Conservation (phyloP, 2,113 vertebrate genomes). For the Gymnorhina tibicen region DNA sequence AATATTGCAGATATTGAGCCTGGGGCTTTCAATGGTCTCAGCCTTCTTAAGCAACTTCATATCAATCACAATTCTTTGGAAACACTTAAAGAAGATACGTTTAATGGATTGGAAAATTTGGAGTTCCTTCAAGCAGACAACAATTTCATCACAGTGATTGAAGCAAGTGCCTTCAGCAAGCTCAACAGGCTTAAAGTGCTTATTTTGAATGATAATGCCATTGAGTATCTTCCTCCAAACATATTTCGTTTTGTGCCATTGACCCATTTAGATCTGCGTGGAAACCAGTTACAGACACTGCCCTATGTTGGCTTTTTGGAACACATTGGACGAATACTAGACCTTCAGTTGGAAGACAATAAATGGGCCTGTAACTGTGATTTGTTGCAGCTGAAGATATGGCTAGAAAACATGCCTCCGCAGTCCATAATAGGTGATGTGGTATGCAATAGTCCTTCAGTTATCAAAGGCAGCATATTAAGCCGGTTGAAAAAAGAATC, state of each 20-base stretch:
- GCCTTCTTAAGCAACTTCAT: conserved; percentile 91
- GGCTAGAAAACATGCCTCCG: conserved; percentile 96
- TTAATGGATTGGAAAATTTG: conserved; percentile 91
- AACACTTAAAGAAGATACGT: conserved; percentile 92
- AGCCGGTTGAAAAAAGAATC: conserved; percentile 87
- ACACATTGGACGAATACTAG: conserved; percentile 94
- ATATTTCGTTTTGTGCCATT: conserved; percentile 96
- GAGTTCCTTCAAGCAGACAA: conserved; percentile 98
- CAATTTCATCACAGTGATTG: conserved; percentile 94
- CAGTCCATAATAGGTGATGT: conserved; percentile 91
- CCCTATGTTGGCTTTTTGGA: conserved; percentile 97
- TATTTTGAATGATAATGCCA: conserved; percentile 95
- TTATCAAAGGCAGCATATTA: conserved; percentile 84
- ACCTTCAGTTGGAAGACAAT: conserved; percentile 93
- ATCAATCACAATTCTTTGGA: conserved; percentile 98
- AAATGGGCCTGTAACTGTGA: conserved; percentile 94
- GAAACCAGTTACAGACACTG: conserved; percentile 91
- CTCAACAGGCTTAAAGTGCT: conserved; percentile 95
- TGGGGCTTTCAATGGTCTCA: conserved; percentile 88
- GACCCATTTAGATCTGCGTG: conserved; percentile 94
- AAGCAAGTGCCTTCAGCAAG: conserved; percentile 96
- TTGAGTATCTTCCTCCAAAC: conserved; percentile 91
- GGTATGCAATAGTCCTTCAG: conserved; percentile 83
- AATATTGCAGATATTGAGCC: conserved; percentile 93
- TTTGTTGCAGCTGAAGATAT: conserved; percentile 88